Conservation (phyloP, 2,113 vertebrate species). For the human region GRCh38 chr22:43082001-43082500, state of each 20-base stretch:
- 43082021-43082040: too few species aligned
- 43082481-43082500: too few species aligned
- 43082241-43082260: background rate
- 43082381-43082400: background rate
- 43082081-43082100: too few species aligned
- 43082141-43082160: too few species aligned
- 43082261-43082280: background rate
- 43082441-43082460: too few species aligned
- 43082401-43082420: background rate
- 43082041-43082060: too few species aligned
- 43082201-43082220: background rate
- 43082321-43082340: background rate
- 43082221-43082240: background rate
- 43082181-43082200: background rate
- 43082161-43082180: background rate
- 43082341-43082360: background rate
- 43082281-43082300: background rate
- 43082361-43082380: background rate
- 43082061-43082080: too few species aligned
- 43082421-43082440: too few species aligned
- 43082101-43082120: too few species aligned
- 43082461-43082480: too few species aligned
- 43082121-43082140: too few species aligned
- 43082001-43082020: too few species aligned
- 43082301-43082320: background rate